Evolutionary conservation across 1,140 invertebrate species (phyloP), one percentile per base, ranked within the genome.

Genomic region (Drosophila melanica): DNA sequence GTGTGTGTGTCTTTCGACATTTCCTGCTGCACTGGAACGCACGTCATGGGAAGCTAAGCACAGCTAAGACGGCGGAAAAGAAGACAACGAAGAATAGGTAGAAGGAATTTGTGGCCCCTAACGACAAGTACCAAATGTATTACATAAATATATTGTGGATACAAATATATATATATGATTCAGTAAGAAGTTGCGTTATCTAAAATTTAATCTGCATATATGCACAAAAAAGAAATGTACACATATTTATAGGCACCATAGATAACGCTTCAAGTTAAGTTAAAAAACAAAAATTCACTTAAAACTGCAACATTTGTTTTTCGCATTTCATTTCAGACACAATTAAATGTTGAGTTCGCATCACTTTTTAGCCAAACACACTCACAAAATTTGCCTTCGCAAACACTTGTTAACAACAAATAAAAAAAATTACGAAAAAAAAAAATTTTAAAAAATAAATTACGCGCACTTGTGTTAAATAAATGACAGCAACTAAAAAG

Each of bases 21-120:
- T 87, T 87, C 79, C 82, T 87, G 84, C 76, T 77, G 76, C 67
- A 70, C 54, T 37, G 37, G 33, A 47, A 27, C 11, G 42, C 39
- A 58, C 82, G 82, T 87, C 82, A 87, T 87, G 82, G 82, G 82
- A 87, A 87, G 53, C 75, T 87, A 64, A 87, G 63, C 81, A 75
- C 59, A 71, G 20, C 45, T 48, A 62, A 70, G 74, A 75, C 50
- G 53, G 54, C 41, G 37, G 44, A 4, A 4, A 48, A 62, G 42
- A 7, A 55, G 45, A 20, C 11, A 23, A 51, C 44, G 11, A n/a
- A 47, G n/a, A 33, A 35, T 53, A 35, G 27, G 4, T 5, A 11
- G 16, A 53, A 53, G 50, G 14, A 35, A 53, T 30, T 53, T 18
- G 14, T 16, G 44, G 44, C 18, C 44, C 16, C 11, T 41, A 44